A percentile compares a stretch with the other conserved stretches of the same genome.
Conservation (phyloP, 1,140 invertebrate species). For the Drosophila teissieri region DNA sequence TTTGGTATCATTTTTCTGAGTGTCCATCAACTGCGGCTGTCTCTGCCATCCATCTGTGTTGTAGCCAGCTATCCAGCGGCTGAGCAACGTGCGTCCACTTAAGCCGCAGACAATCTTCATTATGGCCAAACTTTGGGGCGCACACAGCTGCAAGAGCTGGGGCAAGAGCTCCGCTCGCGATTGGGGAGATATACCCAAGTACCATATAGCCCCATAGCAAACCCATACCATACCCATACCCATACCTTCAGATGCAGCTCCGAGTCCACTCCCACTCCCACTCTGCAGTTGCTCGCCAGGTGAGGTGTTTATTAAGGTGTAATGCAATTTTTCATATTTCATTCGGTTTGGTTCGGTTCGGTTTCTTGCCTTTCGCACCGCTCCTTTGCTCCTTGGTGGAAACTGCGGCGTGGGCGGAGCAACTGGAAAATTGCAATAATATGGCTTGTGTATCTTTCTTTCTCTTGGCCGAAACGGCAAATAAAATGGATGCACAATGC, state of each 20-base stretch:
- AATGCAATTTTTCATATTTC: conserved; percentile 83
- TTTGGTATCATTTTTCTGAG: neutral
- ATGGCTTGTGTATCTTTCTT: conserved; percentile 72
- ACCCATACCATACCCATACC: neutral
- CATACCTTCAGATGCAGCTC: neutral
- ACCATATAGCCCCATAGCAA: conserved; percentile 29
- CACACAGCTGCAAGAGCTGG: conserved; percentile 56
- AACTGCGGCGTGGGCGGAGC: conserved; percentile 71
- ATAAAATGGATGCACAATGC: conserved; percentile 80
- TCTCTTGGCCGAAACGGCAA: conserved; percentile 47
- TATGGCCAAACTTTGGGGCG: conserved; percentile 75
- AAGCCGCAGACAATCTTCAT: conserved; percentile 82
- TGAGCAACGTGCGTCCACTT: conserved; percentile 78
- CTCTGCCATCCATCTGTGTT: conserved; percentile 6
- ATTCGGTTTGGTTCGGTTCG: conserved; percentile 48
- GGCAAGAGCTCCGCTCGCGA: conserved; percentile 21
- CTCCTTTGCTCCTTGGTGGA: conserved; percentile 13
- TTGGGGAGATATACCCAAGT: conserved; percentile 49
- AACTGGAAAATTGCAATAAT: conserved; percentile 83
- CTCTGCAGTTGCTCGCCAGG: conserved; percentile 49
- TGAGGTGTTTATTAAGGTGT: conserved; percentile 83
- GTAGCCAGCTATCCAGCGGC: conserved; percentile 16
- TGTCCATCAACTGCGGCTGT: conserved; percentile 17
- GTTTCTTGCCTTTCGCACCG: conserved; percentile 16
- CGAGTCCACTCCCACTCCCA: conserved; percentile 34